These are phyloP conservation scores for Morus bassanus DNA, from an alignment of 2,797 vertebrate genomes.

Conservation along the genomic window DNA sequence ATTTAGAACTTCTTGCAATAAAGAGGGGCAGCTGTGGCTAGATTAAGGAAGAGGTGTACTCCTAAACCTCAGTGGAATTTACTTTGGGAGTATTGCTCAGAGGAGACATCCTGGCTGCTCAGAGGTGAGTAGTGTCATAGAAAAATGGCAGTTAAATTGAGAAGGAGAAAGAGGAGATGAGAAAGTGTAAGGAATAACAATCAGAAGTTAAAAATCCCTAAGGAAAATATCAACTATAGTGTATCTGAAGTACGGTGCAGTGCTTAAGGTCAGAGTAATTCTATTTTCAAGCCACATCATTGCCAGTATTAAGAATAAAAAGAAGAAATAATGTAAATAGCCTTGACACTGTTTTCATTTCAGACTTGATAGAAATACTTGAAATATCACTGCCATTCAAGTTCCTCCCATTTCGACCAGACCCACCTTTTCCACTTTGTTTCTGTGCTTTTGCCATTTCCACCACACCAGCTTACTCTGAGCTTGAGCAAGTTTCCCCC, in stretches of 20 bases:
- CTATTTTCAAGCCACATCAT: not conserved
- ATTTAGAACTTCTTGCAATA: not conserved
- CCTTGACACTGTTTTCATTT: not conserved
- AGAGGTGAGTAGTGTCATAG: not conserved
- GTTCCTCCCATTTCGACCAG: not conserved
- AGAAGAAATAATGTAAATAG: not conserved
- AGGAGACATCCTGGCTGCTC: not conserved
- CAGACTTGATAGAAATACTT: not conserved
- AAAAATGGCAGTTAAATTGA: not conserved
- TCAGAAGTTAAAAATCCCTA: not conserved
- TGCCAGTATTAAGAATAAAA: not conserved
- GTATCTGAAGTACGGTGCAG: not conserved
- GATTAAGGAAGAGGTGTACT: not conserved
- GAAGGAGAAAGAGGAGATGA: not conserved
- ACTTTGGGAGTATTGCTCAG: not conserved
- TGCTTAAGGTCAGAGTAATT: slow-evolving; percentile 3
- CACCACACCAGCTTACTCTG: not conserved
- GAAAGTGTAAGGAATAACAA: slow-evolving; percentile 6
- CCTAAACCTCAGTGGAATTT: not conserved
- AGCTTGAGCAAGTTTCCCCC: not conserved
- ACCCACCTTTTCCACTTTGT: not conserved
- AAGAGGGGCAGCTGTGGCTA: not conserved
- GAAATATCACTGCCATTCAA: not conserved
- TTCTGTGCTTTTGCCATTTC: not conserved
- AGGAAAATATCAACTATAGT: not conserved